Evolutionary conservation across 2,888 invertebrate genomes (phyloP), one percentile per base, ranked within the genome.

Genomic region (Agrotis exclamationis): DNA sequence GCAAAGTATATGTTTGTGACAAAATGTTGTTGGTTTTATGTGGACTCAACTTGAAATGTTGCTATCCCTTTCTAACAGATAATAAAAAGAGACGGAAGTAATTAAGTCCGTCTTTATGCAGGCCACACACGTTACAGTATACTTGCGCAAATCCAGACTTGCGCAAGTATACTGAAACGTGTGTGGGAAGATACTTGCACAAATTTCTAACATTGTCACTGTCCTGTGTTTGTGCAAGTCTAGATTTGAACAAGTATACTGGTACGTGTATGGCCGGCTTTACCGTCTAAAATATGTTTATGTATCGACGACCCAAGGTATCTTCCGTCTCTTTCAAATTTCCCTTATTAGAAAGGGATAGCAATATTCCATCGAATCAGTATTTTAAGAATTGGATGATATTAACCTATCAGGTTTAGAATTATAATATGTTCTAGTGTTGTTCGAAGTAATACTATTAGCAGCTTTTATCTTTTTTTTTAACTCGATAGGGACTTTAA

Each of bases 381-480:
- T 66, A 63, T 73, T 73, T 58, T 39, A 57, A 54, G 1, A 54
- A 64, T 69, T 81, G 73, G 69, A 82, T 85, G 71, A 65, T 73
- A 71, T 82, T 75, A 75, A 66, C 62, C 75, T 60, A 51, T 56
- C 20, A 44, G n/a, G 57, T 68, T 60, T 74, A 82, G 56, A 54
- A 65, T 69, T 69, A 63, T 62, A 45, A 50, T 79, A 73, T 69
- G 59, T 71, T 73, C 54, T 79, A 84, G 68, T 70, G 74, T 80
- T 74, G 79, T 81, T 80, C 69, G 70, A 70, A 71, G 69, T 83
- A 66, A 39, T 39, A 62, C 60, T 66, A 45, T 75, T 81, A 81
- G 79, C 82, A 57, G 81, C 77, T 81, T 78, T n/a, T 62, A 64
- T 65, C 20, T 57, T 64, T 76, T 68, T 78, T 51, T 58, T 53